Percentiles rank a stretch among this genome's conserved stretches.
phyloP scores from a whole-genome alignment of 2,113 vertebrate genomes.

The Spilogale gracilis region DNA sequence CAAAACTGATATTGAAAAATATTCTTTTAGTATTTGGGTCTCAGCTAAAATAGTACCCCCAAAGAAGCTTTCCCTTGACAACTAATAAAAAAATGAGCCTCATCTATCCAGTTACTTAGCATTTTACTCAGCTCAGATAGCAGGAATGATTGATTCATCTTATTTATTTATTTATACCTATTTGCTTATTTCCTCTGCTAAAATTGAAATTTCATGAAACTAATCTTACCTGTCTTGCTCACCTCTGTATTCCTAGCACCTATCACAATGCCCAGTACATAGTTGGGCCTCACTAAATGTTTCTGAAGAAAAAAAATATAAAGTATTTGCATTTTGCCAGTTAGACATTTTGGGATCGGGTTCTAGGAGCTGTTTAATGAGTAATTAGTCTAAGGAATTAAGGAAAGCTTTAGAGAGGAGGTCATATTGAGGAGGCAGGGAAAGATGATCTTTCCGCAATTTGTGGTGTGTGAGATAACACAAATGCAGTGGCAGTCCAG shows the following conservation, averaged over 20 bases:
- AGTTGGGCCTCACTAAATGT: not conserved
- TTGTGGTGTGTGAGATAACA: not conserved
- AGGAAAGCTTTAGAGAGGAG: not conserved
- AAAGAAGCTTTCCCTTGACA: not conserved
- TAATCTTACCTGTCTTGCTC: not conserved
- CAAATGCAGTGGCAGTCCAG: not conserved
- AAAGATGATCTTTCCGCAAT: not conserved
- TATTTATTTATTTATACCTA: not conserved
- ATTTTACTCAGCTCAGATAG: not conserved
- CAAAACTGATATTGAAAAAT: not conserved
- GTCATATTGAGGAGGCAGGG: not conserved
- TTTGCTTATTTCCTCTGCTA: not conserved
- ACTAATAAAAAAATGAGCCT: not conserved
- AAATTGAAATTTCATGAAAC: constrained; percentile 24
- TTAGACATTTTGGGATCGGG: not conserved
- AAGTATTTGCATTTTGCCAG: not conserved
- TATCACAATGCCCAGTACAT: not conserved
- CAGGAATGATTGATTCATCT: not conserved
- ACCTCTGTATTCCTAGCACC: not conserved
- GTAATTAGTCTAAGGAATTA: not conserved
- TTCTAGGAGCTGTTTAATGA: not conserved
- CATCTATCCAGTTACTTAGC: not conserved
- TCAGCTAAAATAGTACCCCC: not conserved
- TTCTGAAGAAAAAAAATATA: not conserved
- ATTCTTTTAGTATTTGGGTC: not conserved